Evolutionary conservation across 53 echinoderm and acorn worm species (phyloP).

Genomic region (Holothuria leucospilota): DNA sequence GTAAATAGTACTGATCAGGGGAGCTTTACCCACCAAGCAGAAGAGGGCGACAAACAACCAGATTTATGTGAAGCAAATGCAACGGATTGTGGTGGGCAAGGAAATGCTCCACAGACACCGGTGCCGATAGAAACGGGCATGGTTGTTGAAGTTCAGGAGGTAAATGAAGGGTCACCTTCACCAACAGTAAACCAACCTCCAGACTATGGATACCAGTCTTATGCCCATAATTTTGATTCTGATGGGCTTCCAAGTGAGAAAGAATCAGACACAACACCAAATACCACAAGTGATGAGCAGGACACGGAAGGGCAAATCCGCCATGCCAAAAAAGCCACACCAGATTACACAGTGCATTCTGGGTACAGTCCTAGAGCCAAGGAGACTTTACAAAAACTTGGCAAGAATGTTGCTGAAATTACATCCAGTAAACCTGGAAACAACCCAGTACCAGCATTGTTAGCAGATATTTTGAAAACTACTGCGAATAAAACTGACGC

Average conservation of each 20-base stretch:
- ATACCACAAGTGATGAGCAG: slow-evolving; percentile 87
- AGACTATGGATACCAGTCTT: slow-evolving; percentile 90
- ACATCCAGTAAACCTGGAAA: slow-evolving; percentile 1
- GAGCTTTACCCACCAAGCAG: neutral
- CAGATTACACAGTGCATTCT: slow-evolving; percentile 94
- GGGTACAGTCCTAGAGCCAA: slow-evolving; percentile 97
- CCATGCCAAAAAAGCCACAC: slow-evolving; percentile 49
- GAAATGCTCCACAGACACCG: slow-evolving; percentile 42
- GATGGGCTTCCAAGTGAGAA: slow-evolving; percentile 94
- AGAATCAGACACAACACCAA: slow-evolving; percentile 83
- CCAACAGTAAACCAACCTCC: slow-evolving; percentile 60
- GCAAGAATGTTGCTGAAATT: slow-evolving; percentile 36
- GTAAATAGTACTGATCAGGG: neutral
- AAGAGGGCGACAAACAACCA: slow-evolving; percentile 12
- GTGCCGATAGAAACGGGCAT: slow-evolving; percentile 92
- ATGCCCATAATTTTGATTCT: slow-evolving; percentile 97
- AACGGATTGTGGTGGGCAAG: neutral
- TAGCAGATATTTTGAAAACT: slow-evolving; percentile 30
- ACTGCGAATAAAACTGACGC: slow-evolving; percentile 11
- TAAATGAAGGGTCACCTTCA: slow-evolving; percentile 71
- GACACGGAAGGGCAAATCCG: slow-evolving; percentile 67
- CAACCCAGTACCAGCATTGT: slow-evolving; percentile 18
- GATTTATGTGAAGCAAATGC: neutral
- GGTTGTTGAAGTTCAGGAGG: slow-evolving; percentile 94
- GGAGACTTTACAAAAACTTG: slow-evolving; percentile 70